Conservation (phyloP, 2,797 vertebrate species). For the Margarornis squamiger region DNA sequence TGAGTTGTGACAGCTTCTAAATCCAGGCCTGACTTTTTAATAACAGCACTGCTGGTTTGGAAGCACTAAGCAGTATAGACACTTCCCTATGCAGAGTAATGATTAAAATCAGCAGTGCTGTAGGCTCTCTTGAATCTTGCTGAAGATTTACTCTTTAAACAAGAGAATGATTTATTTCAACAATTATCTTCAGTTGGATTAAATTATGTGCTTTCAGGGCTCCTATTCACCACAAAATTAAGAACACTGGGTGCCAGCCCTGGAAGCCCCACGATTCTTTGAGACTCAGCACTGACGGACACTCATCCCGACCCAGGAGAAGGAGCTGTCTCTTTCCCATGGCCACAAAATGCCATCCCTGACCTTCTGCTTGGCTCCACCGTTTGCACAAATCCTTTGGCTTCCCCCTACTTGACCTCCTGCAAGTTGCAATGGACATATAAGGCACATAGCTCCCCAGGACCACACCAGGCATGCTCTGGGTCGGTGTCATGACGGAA, state of each 20-base stretch:
- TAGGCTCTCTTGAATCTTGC: conserved; percentile 31
- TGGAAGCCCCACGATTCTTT: neutral
- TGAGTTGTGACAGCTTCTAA: conserved; percentile 5
- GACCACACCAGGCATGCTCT: conserved; percentile 26
- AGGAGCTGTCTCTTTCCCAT: conserved; percentile 55
- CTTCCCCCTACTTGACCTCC: conserved; percentile 54
- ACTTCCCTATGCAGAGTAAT: neutral
- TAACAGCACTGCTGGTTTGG: neutral
- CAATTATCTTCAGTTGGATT: conserved; percentile 59
- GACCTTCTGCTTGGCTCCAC: conserved; percentile 57
- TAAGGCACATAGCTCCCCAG: conserved; percentile 46
- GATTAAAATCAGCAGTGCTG: conserved; percentile 53
- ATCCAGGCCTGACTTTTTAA: neutral
- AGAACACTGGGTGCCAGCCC: conserved; percentile 43
- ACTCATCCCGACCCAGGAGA: conserved; percentile 20
- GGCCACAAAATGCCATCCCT: conserved; percentile 63
- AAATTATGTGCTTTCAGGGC: conserved; percentile 60
- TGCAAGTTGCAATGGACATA: conserved; percentile 44
- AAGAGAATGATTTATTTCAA: conserved; percentile 66
- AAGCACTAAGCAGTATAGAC: neutral
- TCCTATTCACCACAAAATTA: conserved; percentile 53
- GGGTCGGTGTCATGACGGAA: neutral
- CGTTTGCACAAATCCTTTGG: conserved; percentile 61
- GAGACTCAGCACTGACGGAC: neutral
- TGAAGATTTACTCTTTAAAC: conserved; percentile 56